Evolutionary conservation across 2,888 invertebrate genomes (phyloP).

Genomic region (Gerris lacustris): DNA sequence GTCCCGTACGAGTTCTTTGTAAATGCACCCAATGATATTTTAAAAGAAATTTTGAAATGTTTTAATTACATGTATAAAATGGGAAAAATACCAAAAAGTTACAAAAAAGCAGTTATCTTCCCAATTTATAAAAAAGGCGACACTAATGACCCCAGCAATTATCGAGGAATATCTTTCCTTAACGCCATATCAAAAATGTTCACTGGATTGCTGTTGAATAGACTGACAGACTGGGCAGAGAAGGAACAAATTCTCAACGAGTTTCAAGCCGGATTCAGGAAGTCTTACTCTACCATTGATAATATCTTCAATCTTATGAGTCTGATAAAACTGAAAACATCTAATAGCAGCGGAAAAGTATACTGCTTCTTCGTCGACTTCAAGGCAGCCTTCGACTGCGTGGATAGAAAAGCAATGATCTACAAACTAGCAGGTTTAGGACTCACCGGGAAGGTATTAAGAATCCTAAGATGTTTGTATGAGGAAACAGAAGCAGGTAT

Average conservation of each 20-base stretch:
- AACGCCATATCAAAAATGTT: constrained; percentile 16
- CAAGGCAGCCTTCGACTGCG: constrained; percentile 17
- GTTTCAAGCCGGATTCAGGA: constrained; percentile 17
- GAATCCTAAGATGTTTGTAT: not conserved
- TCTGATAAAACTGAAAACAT: constrained; percentile 6
- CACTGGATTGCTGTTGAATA: constrained; percentile 14
- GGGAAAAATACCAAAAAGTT: constrained; percentile 8
- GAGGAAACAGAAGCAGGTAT: not conserved
- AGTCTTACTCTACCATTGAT: constrained; percentile 13
- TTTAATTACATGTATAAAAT: not conserved
- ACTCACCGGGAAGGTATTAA: not conserved
- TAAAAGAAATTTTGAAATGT: constrained; percentile 6
- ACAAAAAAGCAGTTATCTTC: constrained; percentile 15
- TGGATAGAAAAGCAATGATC: constrained; percentile 12
- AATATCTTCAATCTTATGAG: constrained; percentile 13
- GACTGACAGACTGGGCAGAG: constrained; percentile 11
- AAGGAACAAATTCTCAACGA: constrained; percentile 12
- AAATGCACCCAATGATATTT: constrained; percentile 8
- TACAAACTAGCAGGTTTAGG: constrained; percentile 9
- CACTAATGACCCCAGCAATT: constrained; percentile 15
- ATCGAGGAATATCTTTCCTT: constrained; percentile 20
- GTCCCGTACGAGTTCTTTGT: not conserved
- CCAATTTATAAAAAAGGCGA: constrained; percentile 21
- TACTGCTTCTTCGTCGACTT: constrained; percentile 16
- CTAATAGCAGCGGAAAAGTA: not conserved